Conservation (phyloP, 2,797 vertebrate genomes). For the Arctocebus calabarensis region DNA sequence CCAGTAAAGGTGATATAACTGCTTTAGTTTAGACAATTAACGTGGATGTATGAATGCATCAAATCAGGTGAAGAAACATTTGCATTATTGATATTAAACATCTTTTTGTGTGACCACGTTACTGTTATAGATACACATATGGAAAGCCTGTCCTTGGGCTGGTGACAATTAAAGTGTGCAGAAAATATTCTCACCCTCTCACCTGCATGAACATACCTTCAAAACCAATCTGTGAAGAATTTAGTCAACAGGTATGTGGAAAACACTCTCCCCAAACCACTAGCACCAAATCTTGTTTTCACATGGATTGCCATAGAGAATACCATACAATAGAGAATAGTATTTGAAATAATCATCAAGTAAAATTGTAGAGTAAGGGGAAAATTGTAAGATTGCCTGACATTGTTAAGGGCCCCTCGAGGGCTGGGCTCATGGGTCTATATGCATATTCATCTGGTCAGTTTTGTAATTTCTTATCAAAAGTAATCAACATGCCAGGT, state of each 20-base stretch:
- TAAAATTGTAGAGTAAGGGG: neutral
- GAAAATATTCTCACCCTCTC: neutral
- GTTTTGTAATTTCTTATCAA: neutral
- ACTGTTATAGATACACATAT: constrained; percentile 86
- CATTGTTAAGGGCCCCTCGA: neutral
- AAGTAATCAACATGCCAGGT: neutral
- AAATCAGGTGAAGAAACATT: neutral
- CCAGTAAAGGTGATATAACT: neutral
- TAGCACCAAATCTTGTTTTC: neutral
- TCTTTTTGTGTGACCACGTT: neutral
- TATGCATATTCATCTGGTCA: neutral
- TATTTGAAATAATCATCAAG: neutral
- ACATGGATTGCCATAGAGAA: neutral
- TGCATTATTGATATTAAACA: neutral
- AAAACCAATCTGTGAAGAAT: constrained; percentile 84
- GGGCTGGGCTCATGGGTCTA: neutral
- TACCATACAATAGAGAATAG: neutral
- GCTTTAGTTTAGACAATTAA: neutral
- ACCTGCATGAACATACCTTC: constrained; percentile 34
- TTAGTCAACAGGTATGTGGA: constrained; percentile 84
- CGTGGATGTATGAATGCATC: neutral
- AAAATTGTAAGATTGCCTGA: neutral
- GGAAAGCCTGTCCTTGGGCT: constrained; percentile 86
- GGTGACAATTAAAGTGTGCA: constrained; percentile 81
- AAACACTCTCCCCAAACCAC: neutral